A percentile compares a stretch with the other conserved stretches of the same genome.
Evolutionary conservation across 2,888 invertebrate species (phyloP).

Genomic region (Mellilla xanthometata): DNA sequence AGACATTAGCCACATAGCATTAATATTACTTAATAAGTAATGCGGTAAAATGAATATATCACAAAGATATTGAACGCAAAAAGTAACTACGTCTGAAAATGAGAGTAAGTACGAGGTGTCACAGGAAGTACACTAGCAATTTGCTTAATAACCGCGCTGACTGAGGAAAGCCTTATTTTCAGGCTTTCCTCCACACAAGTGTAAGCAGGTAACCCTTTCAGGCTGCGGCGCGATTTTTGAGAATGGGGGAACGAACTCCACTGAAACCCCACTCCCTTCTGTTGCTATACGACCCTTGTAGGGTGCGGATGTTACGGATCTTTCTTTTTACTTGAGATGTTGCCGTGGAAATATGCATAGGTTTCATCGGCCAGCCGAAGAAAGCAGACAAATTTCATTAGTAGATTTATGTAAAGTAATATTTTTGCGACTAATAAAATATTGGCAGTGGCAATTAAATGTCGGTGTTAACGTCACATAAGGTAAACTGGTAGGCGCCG

Average conservation of each 20-base stretch:
- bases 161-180: too few relatives aligned
- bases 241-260: conserved; percentile 16
- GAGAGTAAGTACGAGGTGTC: conserved; percentile 1
- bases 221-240: conserved; percentile 18
- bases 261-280: conserved; percentile 2
- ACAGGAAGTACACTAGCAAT: conserved; percentile 8
- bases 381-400: too few relatives aligned
- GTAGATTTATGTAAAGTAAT: too few relatives aligned
- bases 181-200: conserved; percentile 13
- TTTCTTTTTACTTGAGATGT: too few relatives aligned
- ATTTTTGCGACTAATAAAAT: conserved; percentile 8
- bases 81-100: neutral
- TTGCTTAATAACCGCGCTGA: conserved; percentile 13
- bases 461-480: conserved; percentile 21
- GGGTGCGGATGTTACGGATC: neutral
- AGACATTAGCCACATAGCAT: too few relatives aligned
- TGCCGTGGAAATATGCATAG: neutral
- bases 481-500: conserved; percentile 29
- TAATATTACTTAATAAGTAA: too few relatives aligned
- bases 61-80: neutral
- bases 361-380: too few relatives aligned
- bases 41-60: neutral
- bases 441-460: conserved; percentile 20
- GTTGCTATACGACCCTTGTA: neutral
- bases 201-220: conserved; percentile 14